Base-by-base conservation (phyloP, 2,113 vertebrate genomes). In the Labrus mixtus region DNA sequence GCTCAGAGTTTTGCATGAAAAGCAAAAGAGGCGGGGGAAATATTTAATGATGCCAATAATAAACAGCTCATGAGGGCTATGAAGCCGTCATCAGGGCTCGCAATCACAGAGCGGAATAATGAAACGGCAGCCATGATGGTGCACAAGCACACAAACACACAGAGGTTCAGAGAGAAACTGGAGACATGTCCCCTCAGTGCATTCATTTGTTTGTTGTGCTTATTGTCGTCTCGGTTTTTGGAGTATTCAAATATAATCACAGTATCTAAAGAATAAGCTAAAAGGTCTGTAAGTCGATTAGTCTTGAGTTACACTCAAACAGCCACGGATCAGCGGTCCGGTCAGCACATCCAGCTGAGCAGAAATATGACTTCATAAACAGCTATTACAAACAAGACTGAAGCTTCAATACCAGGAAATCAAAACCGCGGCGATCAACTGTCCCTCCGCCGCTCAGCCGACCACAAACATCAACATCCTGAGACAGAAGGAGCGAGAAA, bases 1-100 rank as follows among this genome's bases (percentile, higher is more conserved):
- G 46, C 46, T 1, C 68, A 55, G 61, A 79, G 78, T 80, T 83
- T 60, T 48, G 66, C 82, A 81, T 75, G 61, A 66, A 69, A 81
- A 63, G 59, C 55, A 41, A 22, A 68, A 55, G 33, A 57, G 53
- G 60, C 67, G 76, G 45, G 15, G 79, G 70, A 54, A 74, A 81
- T 46, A 59, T 78, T 81, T 68, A 68, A 82, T 41, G 9, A 76
- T 51, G 67, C 43, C 46, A 37, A 74, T 74, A 79, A 70, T 66
- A 68, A 82, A 59, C 33, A 29, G 64, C 69, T 70, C 29, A 5
- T 63, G 72, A 68, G 39, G 19, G 15, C 68, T 25, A 50, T 69
- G 17, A 83, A 79, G 71, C 61, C 6, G 53, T 70, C 68, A 63
- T 41, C 50, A 9, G 55, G 17, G 69, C 33, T 78, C 68, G 22